Percentiles rank a stretch among this genome's conserved stretches.
These are phyloP conservation scores for Isichthys henryi DNA, from an alignment of 2,113 vertebrate species.

Conservation along the genomic window DNA sequence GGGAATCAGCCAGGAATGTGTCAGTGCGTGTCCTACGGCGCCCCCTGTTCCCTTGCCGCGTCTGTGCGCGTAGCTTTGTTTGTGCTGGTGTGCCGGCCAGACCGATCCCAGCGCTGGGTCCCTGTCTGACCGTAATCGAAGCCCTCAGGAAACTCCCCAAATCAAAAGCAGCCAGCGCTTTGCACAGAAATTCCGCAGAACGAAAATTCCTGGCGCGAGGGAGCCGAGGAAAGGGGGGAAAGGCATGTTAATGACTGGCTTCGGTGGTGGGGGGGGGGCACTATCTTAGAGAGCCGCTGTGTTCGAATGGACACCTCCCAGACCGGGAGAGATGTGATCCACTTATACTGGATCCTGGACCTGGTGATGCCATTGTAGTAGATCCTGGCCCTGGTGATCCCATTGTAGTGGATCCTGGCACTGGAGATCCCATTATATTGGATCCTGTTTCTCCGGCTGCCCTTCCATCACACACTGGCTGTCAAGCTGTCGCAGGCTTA, in stretches of 20 bases:
- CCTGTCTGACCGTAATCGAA: conserved; percentile 58
- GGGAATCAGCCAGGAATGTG: conserved; percentile 56
- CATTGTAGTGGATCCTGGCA: not conserved
- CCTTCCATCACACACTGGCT: not conserved
- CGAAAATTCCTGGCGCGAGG: conserved; percentile 32
- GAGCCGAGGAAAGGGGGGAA: not conserved
- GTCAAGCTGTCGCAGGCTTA: not conserved
- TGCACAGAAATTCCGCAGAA: conserved; percentile 42
- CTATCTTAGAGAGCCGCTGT: not conserved
- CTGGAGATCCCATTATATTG: not conserved
- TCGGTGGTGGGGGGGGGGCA: not conserved
- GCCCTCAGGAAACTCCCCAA: conserved; percentile 58
- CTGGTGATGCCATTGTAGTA: not conserved
- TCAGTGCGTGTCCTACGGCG: conserved; percentile 55
- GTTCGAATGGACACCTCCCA: not conserved
- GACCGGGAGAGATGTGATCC: not conserved
- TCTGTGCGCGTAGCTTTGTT: conserved; percentile 32
- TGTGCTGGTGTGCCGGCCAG: conserved; percentile 36
- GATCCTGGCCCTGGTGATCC: not conserved
- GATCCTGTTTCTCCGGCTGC: not conserved
- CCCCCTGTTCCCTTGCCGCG: conserved; percentile 37
- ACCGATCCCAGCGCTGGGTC: conserved; percentile 38
- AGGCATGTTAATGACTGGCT: conserved; percentile 16
- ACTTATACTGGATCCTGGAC: not conserved
- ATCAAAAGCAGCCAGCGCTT: conserved; percentile 46